Base-by-base conservation (phyloP, 2,888 invertebrate species). In the Dynastes grantii region DNA sequence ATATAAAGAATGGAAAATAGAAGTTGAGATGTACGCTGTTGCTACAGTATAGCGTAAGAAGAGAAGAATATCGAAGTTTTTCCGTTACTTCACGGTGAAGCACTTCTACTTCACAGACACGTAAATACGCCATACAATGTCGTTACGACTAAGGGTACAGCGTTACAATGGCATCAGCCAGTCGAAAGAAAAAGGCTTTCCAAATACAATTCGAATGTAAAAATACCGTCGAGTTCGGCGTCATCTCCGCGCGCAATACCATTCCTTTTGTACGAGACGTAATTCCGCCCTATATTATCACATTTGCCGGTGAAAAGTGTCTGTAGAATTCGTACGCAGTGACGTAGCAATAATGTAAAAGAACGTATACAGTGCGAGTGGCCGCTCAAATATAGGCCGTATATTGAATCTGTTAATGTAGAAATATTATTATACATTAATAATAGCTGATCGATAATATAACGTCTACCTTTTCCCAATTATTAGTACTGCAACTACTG, bases 101-200 rank as follows among this genome's bases (percentile, higher is more conserved):
- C 55, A 55, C 55, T 55, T 55, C n/a, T 22, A n/a, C 55, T 55
- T 55, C 22, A n/a, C 55, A 55, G 55, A n/a, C 55, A 55, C 55
- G 55, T 55, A 55, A 55, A 55, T 55, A 55, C 55, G 55, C 16
- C 55, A 55, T 55, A 55, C 55, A 55, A 55, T 55, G 11, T 55
- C 55, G 55, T 55, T 55, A 55, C 55, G 55, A n/a, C 4, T 5
- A 55, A 55, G 22, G 22, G 55, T 55, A 55, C 55, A 22, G 22
- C 55, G 0, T 6, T 55, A 55, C 9, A 55, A 55, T n/a, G 55
- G 55, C 55, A 55, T 45, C 45, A 45, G 45, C 16, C 11, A 3
- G 55, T 0, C 22, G 55, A 55, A 55, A 55, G 22, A 22, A 13
- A 55, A 55, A 55, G 22, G 55, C 5, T 55, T 22, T n/a, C 55